phyloP scores from a whole-genome alignment of 2,797 vertebrate species.

The Fundulus diaphanus region DNA sequence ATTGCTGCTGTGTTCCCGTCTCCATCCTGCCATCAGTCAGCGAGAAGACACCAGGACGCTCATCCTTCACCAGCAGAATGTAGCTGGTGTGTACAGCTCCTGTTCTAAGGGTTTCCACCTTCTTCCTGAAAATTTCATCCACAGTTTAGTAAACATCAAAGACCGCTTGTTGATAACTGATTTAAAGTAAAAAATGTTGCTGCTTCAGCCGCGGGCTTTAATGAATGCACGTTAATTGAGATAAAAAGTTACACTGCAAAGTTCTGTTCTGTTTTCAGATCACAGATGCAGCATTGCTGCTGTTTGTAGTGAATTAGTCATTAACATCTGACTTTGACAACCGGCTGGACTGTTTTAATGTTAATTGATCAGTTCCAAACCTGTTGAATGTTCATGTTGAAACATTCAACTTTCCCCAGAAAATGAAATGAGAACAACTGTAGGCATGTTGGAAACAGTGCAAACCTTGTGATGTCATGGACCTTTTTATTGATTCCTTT shows the following conservation, averaged over 20 bases:
- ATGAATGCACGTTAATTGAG: neutral
- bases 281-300: too few species aligned
- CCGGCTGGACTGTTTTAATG: neutral
- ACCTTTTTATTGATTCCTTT: constrained; percentile 58
- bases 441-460: constrained; percentile 12
- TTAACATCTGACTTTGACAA: neutral
- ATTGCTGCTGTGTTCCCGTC: too few species aligned
- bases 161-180: neutral
- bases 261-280: neutral
- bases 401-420: neutral
- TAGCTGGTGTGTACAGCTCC: neutral
- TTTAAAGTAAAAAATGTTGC: neutral
- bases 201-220: neutral
- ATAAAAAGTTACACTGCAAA: neutral
- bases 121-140: neutral
- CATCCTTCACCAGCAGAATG: neutral
- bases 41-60: too few species aligned
- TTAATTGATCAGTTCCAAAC: neutral
- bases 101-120: neutral
- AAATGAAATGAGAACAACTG: neutral
- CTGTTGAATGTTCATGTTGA: neutral
- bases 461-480: constrained; percentile 50
- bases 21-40: neutral
- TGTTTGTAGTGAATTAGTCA: neutral
- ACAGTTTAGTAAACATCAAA: neutral